Conservation (phyloP, 1,140 invertebrate species). For the Drosophila yakuba region DNA sequence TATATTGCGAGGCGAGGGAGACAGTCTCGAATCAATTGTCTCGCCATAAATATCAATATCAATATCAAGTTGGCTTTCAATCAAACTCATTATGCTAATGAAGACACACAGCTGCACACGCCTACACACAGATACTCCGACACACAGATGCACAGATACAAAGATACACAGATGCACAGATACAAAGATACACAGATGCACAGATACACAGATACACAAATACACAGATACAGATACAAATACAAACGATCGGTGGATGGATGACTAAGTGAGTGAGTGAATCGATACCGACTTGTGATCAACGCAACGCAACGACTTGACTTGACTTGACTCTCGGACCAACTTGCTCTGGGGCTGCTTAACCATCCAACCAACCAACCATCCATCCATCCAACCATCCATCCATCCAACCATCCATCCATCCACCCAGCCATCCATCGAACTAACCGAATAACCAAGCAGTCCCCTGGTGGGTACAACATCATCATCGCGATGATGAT, state of each 20-base stretch:
- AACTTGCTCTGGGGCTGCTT: slow-evolving; percentile 60
- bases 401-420: not conserved
- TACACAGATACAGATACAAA: slow-evolving; percentile 11
- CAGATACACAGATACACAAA: slow-evolving; percentile 40
- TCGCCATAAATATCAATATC: slow-evolving; percentile 69
- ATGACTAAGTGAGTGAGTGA: slow-evolving; percentile 56
- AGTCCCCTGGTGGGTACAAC: slow-evolving; percentile 14
- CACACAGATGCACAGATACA: slow-evolving; percentile 34
- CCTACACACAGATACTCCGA: slow-evolving; percentile 44
- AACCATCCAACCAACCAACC: slow-evolving; percentile 9
- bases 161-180: too few relatives aligned
- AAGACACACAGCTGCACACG: slow-evolving; percentile 72
- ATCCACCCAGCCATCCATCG: not conserved
- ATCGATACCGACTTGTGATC: slow-evolving; percentile 42
- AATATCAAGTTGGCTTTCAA: slow-evolving; percentile 73
- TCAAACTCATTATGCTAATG: slow-evolving; percentile 78
- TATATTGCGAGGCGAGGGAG: not conserved
- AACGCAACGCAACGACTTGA: slow-evolving; percentile 10
- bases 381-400: slow-evolving; percentile 2
- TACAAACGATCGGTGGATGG: not conserved
- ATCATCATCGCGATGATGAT: slow-evolving; percentile 59
- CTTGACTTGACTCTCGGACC: slow-evolving; percentile 55
- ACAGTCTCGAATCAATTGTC: slow-evolving; percentile 49
- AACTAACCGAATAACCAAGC: not conserved
- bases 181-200: slow-evolving; percentile 27